Base-by-base conservation (phyloP, 2,888 invertebrate genomes). In the Epinotia bilunana region DNA sequence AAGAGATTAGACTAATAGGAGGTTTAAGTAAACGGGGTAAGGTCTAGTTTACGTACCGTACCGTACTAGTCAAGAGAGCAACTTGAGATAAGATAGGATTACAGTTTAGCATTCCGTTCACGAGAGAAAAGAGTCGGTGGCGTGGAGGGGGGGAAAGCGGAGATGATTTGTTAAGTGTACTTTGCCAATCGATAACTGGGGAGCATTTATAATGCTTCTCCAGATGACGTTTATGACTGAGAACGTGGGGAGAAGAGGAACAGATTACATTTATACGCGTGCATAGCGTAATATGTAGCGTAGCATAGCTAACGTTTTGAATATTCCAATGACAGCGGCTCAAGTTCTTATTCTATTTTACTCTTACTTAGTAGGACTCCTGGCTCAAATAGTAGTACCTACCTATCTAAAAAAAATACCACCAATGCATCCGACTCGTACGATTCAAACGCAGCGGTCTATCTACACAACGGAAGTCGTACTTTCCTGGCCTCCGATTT, bases 191-290 rank as follows among this genome's bases (percentile, higher is more conserved):
- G 85, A 88, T 89, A 87, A 78, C 80, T 78, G 77, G 80, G 84
- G 78, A 83, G 84, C 84, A 87, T 87, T 86, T 82, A 83, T 87
- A 87, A 87, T 84, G 83, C 81, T 83, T 81, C 80, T 81, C 81
- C 83, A 87, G 84, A 88, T 89, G 86, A 89, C 87, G 87, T 90
- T 88, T 88, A 89, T 88, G 84, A 81, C 82, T 83, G 76, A 78
- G 77, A 79, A 81, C 81, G 74, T 78, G 78, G 83, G 83, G 84
- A 81, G n/a, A 46, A 33, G 39, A 13, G 33, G 39, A 6, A 33
- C 33, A 33, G 33, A 33, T 33, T 6, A 33, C 6, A 33, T 33
- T 33, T 33, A 33, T 33, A 33, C 33, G 33, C 33, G 33, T 39
- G 4, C 39, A 39, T 39, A 28, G 23, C 39, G 9, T 33, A 33